Conservation (phyloP, 2,113 vertebrate species). For the Rhynchomys soricoides region DNA sequence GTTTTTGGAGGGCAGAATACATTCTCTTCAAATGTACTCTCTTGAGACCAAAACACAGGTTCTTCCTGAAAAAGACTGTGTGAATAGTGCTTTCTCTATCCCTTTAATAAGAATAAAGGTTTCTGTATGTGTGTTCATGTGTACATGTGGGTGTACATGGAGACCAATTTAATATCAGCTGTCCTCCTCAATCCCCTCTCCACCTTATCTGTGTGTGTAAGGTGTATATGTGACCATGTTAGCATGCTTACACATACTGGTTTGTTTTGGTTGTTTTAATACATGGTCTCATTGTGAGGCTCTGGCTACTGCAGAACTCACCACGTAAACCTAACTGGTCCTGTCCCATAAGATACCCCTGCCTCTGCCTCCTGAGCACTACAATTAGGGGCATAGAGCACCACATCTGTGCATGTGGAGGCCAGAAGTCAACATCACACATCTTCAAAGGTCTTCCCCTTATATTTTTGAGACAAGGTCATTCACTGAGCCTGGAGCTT, state of each 20-base stretch:
- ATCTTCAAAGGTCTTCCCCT: background rate
- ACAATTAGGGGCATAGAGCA: background rate
- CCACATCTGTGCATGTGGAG: background rate
- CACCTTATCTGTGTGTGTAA: background rate
- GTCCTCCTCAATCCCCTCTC: background rate
- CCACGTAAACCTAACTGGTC: background rate
- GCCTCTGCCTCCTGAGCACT: background rate
- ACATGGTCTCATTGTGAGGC: background rate
- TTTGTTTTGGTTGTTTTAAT: background rate
- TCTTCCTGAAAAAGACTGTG: background rate
- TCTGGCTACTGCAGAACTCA: background rate
- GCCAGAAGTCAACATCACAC: background rate
- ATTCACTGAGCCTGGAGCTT: background rate
- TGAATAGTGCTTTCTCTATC: background rate
- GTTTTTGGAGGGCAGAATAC: background rate
- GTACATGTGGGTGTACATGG: background rate
- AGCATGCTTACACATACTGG: background rate
- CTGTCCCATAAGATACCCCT: too few species aligned
- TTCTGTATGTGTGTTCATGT: background rate
- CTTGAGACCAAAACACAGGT: background rate
- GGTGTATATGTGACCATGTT: background rate
- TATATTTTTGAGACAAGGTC: background rate
- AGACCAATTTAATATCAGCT: background rate
- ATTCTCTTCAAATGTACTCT: background rate
- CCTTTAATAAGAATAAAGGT: conserved; percentile 6